These are phyloP conservation scores for Sturmia bella DNA, from an alignment of 2,888 invertebrate genomes.

Conservation along the genomic window DNA sequence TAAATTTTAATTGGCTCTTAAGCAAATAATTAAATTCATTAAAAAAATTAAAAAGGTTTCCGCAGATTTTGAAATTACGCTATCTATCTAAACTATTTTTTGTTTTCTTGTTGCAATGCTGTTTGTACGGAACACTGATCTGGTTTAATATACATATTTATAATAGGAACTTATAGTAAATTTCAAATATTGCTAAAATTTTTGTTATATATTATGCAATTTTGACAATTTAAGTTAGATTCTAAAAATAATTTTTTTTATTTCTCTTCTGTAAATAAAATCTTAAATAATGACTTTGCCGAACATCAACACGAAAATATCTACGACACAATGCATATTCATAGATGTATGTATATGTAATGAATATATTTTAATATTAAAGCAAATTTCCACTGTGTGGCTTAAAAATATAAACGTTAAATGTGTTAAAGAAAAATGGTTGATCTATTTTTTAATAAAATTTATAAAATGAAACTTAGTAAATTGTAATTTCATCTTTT, in stretches of 20 bases:
- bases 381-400: conserved; percentile 68
- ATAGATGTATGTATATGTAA: conserved; percentile 38
- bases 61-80: too few relatives aligned
- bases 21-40: too few relatives aligned
- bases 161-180: too few relatives aligned
- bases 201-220: conserved; percentile 10
- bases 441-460: conserved; percentile 66
- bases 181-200: conserved; percentile 10
- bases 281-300: conserved; percentile 5
- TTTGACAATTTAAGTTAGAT: not conserved
- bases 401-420: conserved; percentile 57
- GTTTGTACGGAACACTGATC: too few relatives aligned
- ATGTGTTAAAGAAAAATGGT: conserved; percentile 56
- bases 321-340: conserved; percentile 42
- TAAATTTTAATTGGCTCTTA: too few relatives aligned
- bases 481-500: too few relatives aligned
- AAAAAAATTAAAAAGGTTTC: too few relatives aligned
- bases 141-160: too few relatives aligned
- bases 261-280: conserved; percentile 54
- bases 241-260: conserved; percentile 18
- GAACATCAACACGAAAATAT: conserved; percentile 49
- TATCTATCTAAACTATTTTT: too few relatives aligned
- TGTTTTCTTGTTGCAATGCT: too few relatives aligned
- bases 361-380: conserved; percentile 61
- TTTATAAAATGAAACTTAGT: conserved; percentile 8